A percentile compares a stretch with the other conserved stretches of the same genome.
These are phyloP conservation scores for Neopelma chrysocephalum DNA, from an alignment of 2,797 vertebrate species.

Conservation along the genomic window DNA sequence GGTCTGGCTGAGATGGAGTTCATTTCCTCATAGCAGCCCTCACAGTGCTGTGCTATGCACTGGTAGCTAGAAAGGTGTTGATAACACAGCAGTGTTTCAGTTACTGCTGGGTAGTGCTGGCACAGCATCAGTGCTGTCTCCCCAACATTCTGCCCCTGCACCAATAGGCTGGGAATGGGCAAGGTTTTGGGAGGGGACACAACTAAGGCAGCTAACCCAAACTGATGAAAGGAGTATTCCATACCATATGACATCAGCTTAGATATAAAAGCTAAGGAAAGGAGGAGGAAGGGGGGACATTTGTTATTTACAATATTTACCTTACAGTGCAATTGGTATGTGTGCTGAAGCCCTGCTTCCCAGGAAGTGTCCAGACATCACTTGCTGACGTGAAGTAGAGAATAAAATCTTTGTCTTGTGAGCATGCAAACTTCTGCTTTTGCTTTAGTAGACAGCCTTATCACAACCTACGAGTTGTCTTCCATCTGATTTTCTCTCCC, in stretches of 20 bases:
- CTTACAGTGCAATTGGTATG: background rate
- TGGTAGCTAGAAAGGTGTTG: background rate
- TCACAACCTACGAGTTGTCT: background rate
- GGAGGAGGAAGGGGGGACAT: background rate
- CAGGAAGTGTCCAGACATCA: background rate
- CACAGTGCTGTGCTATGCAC: background rate
- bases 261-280: background rate
- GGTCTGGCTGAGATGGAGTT: background rate
- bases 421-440: background rate
- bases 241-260: background rate
- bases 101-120: background rate
- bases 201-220: background rate
- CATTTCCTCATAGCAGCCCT: background rate
- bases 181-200: background rate
- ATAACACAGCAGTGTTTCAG: background rate
- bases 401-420: background rate
- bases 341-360: background rate
- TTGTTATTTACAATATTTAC: background rate
- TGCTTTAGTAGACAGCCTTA: background rate
- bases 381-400: background rate
- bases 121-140: rapidly evolving
- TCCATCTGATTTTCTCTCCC: background rate
- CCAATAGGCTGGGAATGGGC: background rate
- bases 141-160: background rate
- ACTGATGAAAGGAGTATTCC: background rate